Percentiles rank a stretch among this genome's conserved stretches.
phyloP scores from a whole-genome alignment of 2,888 invertebrate genomes.

The Prosapia bicincta region DNA sequence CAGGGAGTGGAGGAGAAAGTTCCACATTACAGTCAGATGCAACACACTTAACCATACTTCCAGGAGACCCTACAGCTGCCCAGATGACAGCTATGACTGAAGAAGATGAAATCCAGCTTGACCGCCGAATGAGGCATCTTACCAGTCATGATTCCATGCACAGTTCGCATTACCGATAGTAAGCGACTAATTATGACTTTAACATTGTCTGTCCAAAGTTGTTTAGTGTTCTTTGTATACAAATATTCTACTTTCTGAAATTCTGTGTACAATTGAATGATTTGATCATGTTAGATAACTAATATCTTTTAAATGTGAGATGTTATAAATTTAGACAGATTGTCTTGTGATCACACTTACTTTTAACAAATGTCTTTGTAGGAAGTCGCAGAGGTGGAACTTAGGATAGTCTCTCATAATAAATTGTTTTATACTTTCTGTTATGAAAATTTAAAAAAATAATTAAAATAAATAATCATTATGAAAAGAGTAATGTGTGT shows the following conservation, averaged over 20 bases:
- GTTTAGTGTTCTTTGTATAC: constrained; percentile 2
- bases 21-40: constrained; percentile 75
- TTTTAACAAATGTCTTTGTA: too few relatives aligned
- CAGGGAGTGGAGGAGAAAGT: constrained; percentile 49
- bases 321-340: too few relatives aligned
- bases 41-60: constrained; percentile 71
- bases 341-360: too few relatives aligned
- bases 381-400: too few relatives aligned
- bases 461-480: too few relatives aligned
- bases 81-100: constrained; percentile 9
- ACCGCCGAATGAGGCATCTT: constrained; percentile 4
- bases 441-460: too few relatives aligned
- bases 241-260: not conserved
- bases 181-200: not conserved
- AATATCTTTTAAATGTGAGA: too few relatives aligned
- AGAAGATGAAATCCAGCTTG: constrained; percentile 16
- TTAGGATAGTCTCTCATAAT: too few relatives aligned
- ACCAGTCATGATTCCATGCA: not conserved
- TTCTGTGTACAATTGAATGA: not conserved
- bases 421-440: too few relatives aligned
- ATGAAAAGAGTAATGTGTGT: too few relatives aligned
- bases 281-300: not conserved
- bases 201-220: not conserved
- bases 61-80: constrained; percentile 41
- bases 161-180: constrained; percentile 22